These are phyloP conservation scores for Psilopsiagon aymara DNA, from an alignment of 2,113 vertebrate genomes.

Conservation along the genomic window DNA sequence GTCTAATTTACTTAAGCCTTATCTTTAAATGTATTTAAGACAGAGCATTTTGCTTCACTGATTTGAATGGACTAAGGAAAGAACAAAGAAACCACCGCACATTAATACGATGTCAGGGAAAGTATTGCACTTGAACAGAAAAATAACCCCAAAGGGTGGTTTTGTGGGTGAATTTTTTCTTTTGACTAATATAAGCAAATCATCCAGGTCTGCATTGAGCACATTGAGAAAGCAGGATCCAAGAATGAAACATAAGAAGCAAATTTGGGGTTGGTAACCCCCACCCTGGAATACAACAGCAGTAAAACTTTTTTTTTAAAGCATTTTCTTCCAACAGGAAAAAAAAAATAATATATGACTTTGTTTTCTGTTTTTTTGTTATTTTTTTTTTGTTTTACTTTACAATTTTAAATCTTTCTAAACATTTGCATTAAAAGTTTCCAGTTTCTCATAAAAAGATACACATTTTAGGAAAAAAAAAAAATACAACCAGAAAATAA, in stretches of 20 bases:
- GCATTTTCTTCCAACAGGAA: slow-evolving; percentile 73
- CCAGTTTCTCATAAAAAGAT: slow-evolving; percentile 76
- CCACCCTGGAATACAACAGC: slow-evolving; percentile 74
- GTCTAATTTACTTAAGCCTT: neutral
- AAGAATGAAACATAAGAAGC: slow-evolving; percentile 57
- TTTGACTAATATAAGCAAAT: slow-evolving; percentile 46
- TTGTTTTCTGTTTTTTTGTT: neutral
- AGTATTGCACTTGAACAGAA: slow-evolving; percentile 85
- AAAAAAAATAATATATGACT: slow-evolving; percentile 69
- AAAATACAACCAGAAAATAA: slow-evolving; percentile 74
- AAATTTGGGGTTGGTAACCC: slow-evolving; percentile 50
- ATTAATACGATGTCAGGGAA: slow-evolving; percentile 77
- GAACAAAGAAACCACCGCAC: slow-evolving; percentile 62
- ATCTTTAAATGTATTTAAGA: slow-evolving; percentile 26
- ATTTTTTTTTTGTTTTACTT: slow-evolving; percentile 17
- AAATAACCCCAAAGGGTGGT: slow-evolving; percentile 18
- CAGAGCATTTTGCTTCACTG: slow-evolving; percentile 43
- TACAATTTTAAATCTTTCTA: slow-evolving; percentile 74
- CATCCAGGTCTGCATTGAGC: slow-evolving; percentile 44
- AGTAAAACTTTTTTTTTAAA: slow-evolving; percentile 76
- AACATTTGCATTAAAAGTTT: slow-evolving; percentile 73
- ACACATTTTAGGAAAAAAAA: slow-evolving; percentile 71
- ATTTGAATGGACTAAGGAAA: slow-evolving; percentile 49
- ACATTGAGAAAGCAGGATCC: slow-evolving; percentile 57
- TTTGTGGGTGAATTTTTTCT: neutral